Percentiles rank a stretch among this genome's conserved stretches.
Evolutionary conservation across 2,113 vertebrate species (phyloP).

Genomic region (Bos indicus): DNA sequence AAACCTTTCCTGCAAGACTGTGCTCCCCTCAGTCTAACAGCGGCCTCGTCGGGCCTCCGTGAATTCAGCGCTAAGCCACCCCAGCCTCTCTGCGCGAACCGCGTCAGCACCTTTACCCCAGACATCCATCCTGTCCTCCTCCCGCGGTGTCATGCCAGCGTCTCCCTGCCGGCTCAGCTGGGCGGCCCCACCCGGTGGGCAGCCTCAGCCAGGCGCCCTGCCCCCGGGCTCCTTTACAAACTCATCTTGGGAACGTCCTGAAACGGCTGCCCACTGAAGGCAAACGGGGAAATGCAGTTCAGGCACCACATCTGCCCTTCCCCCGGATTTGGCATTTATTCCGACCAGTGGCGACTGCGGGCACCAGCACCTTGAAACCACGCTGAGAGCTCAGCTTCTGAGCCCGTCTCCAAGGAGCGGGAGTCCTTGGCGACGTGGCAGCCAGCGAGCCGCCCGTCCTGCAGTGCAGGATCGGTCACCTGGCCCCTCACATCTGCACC

Average conservation of each 20-base stretch:
- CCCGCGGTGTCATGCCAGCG: fast-evolving
- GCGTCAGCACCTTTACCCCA: neutral
- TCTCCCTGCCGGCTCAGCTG: fast-evolving
- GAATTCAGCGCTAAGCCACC: neutral
- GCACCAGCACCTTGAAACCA: neutral
- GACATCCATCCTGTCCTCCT: neutral
- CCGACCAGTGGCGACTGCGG: neutral
- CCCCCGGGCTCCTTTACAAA: neutral
- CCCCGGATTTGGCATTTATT: neutral
- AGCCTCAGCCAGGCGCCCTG: too few species aligned
- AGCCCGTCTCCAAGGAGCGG: neutral
- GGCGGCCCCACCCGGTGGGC: neutral
- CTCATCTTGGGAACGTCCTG: neutral
- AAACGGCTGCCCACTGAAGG: fast-evolving
- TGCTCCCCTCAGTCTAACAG: neutral
- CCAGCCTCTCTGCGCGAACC: fast-evolving
- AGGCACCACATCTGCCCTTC: too few species aligned
- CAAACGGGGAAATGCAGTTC: too few species aligned
- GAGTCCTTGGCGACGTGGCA: fast-evolving
- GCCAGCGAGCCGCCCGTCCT: fast-evolving
- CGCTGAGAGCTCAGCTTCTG: neutral
- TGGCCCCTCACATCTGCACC: neutral
- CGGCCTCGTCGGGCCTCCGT: fast-evolving
- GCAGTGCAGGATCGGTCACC: neutral
- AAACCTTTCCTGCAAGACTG: too few species aligned